These are phyloP conservation scores for Chaunax sp. DNA, from an alignment of 2,797 vertebrate species.

Conservation along the genomic window DNA sequence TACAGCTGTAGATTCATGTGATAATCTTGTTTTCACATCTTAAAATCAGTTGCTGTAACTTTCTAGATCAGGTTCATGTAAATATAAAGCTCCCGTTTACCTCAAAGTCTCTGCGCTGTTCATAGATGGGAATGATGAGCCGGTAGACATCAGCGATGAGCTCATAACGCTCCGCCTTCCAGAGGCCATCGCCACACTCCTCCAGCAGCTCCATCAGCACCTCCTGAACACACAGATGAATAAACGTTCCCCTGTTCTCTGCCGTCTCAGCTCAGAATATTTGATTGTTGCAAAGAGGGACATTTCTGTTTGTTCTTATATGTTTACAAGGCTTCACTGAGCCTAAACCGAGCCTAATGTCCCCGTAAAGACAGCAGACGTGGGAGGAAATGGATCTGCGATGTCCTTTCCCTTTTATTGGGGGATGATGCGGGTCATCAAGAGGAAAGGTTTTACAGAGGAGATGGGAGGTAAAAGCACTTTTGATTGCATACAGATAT, in stretches of 20 bases:
- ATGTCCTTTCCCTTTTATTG: constrained; percentile 35
- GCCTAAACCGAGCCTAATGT: constrained; percentile 15
- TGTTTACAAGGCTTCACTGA: neutral
- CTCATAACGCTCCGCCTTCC: constrained; percentile 99
- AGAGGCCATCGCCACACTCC: constrained; percentile 95
- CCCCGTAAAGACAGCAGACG: constrained; percentile 19
- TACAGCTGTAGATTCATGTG: no score
- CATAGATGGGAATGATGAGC: constrained; percentile 97
- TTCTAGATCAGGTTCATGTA: no score
- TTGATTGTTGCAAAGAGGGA: constrained; percentile 4
- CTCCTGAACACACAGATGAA: constrained; percentile 82
- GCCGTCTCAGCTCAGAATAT: neutral
- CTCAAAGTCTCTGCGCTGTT: constrained; percentile 97
- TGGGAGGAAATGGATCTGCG: constrained; percentile 36
- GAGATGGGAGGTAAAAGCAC: constrained; percentile 30
- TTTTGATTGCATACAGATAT: constrained; percentile 13
- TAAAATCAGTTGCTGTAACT: no score
- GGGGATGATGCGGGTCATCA: constrained; percentile 38
- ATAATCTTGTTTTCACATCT: no score
- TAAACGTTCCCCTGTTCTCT: neutral
- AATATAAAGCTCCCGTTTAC: constrained; percentile 70
- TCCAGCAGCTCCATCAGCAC: constrained; percentile 96
- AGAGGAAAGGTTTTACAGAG: constrained; percentile 16
- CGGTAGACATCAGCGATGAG: constrained; percentile 96
- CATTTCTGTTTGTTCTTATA: constrained; percentile 19